These are phyloP conservation scores for Otis tarda DNA, from an alignment of 2,113 vertebrate genomes.

Conservation along the genomic window DNA sequence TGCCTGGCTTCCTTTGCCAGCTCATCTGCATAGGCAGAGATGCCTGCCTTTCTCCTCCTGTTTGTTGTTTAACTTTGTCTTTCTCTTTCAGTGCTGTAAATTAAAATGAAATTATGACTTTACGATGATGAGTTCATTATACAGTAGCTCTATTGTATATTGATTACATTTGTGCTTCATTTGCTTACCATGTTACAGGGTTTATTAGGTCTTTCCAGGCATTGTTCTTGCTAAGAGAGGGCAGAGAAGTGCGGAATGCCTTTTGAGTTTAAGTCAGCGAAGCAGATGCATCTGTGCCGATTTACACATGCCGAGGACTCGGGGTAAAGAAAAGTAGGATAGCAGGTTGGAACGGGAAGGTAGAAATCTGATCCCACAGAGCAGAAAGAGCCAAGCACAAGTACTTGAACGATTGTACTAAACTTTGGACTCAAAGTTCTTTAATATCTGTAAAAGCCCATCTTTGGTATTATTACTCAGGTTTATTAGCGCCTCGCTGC, in stretches of 20 bases:
- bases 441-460: background rate
- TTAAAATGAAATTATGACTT: conserved; percentile 45
- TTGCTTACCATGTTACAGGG: conserved; percentile 24
- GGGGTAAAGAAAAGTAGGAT: background rate
- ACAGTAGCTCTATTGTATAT: conserved; percentile 28
- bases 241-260: background rate
- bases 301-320: background rate
- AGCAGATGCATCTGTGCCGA: background rate
- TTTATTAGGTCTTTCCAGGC: conserved; percentile 41
- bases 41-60: conserved; percentile 6
- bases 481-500: fast-evolving
- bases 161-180: conserved; percentile 48
- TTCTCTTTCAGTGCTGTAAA: conserved; percentile 47
- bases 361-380: background rate
- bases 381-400: background rate
- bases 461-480: background rate
- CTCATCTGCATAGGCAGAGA: background rate
- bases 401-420: background rate
- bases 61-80: conserved; percentile 59
- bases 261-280: background rate
- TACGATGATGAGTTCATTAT: conserved; percentile 58
- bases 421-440: background rate
- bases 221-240: conserved; percentile 38
- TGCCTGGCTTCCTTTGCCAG: background rate
- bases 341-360: background rate